Evolutionary conservation across 2,888 invertebrate genomes (phyloP).

Genomic region (Melanophora roralis): DNA sequence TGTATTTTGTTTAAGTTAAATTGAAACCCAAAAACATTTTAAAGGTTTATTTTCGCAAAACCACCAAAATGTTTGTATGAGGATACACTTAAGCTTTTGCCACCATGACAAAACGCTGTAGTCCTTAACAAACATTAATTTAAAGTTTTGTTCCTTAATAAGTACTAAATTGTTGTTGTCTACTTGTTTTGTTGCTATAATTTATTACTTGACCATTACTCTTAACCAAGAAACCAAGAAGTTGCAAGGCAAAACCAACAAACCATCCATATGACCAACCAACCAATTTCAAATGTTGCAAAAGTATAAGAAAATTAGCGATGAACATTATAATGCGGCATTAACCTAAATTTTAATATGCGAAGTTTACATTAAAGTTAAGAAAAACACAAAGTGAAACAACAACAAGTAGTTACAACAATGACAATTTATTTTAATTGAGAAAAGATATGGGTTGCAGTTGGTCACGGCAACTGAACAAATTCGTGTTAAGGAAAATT

Average conservation of each 20-base stretch:
- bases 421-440: neutral
- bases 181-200: slow-evolving; percentile 31
- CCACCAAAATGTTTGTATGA: too few relatives aligned
- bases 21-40: too few relatives aligned
- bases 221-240: slow-evolving; percentile 26
- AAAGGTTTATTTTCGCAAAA: too few relatives aligned
- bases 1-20: too few relatives aligned
- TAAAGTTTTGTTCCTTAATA: slow-evolving; percentile 27
- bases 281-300: slow-evolving; percentile 34
- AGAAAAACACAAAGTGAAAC: neutral
- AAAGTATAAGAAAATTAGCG: slow-evolving; percentile 51
- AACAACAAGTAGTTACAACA: slow-evolving; percentile 10
- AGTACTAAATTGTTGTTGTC: slow-evolving; percentile 30
- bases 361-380: slow-evolving; percentile 21
- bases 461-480: slow-evolving; percentile 21
- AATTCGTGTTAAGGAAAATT: slow-evolving; percentile 1
- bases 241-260: neutral
- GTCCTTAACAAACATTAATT: slow-evolving; percentile 23
- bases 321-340: slow-evolving; percentile 55
- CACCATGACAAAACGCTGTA: too few relatives aligned
- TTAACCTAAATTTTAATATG: slow-evolving; percentile 40
- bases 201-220: slow-evolving; percentile 55
- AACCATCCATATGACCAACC: slow-evolving; percentile 8
- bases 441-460: slow-evolving; percentile 4
- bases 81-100: too few relatives aligned